A percentile compares a stretch with the other conserved stretches of the same genome.
phyloP scores from a whole-genome alignment of 2,797 vertebrate genomes.

The Psittacula echo region DNA sequence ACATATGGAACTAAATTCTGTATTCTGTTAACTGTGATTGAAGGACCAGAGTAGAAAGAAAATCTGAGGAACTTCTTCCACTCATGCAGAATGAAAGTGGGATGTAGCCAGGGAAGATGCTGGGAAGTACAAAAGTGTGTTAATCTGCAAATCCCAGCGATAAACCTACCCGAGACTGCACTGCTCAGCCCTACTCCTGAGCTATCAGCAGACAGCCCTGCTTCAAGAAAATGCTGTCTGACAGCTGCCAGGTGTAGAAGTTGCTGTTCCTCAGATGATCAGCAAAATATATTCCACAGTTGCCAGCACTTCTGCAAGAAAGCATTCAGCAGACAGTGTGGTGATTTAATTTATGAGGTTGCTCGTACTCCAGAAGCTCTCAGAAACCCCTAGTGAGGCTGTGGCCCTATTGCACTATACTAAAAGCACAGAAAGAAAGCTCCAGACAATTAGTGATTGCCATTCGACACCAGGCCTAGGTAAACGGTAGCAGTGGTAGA shows the following conservation, averaged over 20 bases:
- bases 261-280: not conserved
- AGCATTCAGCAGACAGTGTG: not conserved
- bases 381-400: not conserved
- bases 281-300: not conserved
- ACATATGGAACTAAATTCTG: not conserved
- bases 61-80: not conserved
- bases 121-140: not conserved
- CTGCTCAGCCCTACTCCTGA: not conserved
- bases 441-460: not conserved
- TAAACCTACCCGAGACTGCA: not conserved
- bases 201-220: not conserved
- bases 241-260: constrained; percentile 33
- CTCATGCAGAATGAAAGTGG: not conserved
- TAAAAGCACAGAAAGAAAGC: not conserved
- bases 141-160: constrained; percentile 45
- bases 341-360: constrained; percentile 8
- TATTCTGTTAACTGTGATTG: not conserved
- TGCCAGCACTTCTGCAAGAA: constrained; percentile 6
- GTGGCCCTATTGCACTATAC: not conserved
- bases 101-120: not conserved
- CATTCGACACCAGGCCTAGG: not conserved
- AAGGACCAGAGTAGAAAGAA: not conserved
- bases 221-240: not conserved
- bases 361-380: not conserved
- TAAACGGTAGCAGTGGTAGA: not conserved